Evolutionary conservation across 2,113 vertebrate genomes (phyloP).

Genomic region (Sminthopsis crassicaudata): DNA sequence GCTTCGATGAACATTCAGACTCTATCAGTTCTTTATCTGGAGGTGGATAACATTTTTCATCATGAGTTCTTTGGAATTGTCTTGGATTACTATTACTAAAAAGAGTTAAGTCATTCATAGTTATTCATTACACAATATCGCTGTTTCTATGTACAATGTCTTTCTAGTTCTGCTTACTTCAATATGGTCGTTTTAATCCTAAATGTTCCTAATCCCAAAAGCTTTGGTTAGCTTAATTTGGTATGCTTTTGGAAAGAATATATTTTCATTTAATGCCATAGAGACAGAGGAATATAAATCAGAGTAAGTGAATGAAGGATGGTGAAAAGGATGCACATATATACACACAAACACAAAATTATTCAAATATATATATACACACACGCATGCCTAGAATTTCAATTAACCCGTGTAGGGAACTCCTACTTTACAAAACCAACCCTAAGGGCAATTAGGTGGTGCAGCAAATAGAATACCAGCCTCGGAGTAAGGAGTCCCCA

Average conservation of each 20-base stretch:
- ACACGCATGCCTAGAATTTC: not conserved
- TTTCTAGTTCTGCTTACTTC: not conserved
- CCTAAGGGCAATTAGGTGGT: not conserved
- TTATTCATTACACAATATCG: not conserved
- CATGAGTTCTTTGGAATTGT: not conserved
- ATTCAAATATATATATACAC: no score
- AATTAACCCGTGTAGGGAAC: not conserved
- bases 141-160: not conserved
- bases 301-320: not conserved
- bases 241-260: not conserved
- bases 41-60: not conserved
- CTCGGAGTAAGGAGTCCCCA: fast-evolving
- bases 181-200: constrained; percentile 4
- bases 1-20: no score
- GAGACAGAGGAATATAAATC: not conserved
- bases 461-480: not conserved
- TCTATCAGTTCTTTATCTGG: not conserved
- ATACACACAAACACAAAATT: not conserved
- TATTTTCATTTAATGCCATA: not conserved
- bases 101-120: not conserved
- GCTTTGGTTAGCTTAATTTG: not conserved
- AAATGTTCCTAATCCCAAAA: not conserved
- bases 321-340: not conserved
- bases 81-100: not conserved
- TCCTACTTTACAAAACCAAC: not conserved